phyloP scores from a whole-genome alignment of 2,888 invertebrate species.

The Zygaena filipendulae region DNA sequence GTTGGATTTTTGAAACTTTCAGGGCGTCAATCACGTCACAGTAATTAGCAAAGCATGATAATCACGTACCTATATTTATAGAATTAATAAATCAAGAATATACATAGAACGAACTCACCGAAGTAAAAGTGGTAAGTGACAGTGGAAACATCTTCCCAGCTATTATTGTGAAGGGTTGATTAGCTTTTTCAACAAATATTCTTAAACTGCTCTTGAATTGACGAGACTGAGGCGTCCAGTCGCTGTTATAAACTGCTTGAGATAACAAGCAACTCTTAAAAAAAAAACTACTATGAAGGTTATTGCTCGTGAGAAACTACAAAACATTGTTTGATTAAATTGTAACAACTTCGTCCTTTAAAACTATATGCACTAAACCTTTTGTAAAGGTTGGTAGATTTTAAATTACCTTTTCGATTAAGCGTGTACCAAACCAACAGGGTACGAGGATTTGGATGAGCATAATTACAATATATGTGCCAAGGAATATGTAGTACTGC shows the following conservation, averaged over 20 bases:
- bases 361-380: no score
- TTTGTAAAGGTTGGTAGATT: no score
- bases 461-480: constrained; percentile 33
- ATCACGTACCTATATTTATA: neutral
- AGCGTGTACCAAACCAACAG: constrained; percentile 39
- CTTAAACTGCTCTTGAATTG: constrained; percentile 37
- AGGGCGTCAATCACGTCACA: no score
- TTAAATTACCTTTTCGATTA: constrained; percentile 34
- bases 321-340: no score
- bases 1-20: no score
- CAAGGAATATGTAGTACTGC: constrained; percentile 35
- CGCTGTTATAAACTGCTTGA: constrained; percentile 32
- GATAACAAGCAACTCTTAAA: constrained; percentile 35
- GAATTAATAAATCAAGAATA: neutral
- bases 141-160: constrained; percentile 45
- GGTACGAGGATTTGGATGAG: constrained; percentile 36
- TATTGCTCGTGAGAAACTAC: no score
- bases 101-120: constrained; percentile 26
- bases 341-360: no score
- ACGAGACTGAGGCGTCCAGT: constrained; percentile 35
- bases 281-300: no score
- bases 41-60: no score
- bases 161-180: constrained; percentile 33
- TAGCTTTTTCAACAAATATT: constrained; percentile 35
- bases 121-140: constrained; percentile 39